These are phyloP conservation scores for Arion vulgaris DNA, from an alignment of 1,140 invertebrate genomes.

Conservation along the genomic window DNA sequence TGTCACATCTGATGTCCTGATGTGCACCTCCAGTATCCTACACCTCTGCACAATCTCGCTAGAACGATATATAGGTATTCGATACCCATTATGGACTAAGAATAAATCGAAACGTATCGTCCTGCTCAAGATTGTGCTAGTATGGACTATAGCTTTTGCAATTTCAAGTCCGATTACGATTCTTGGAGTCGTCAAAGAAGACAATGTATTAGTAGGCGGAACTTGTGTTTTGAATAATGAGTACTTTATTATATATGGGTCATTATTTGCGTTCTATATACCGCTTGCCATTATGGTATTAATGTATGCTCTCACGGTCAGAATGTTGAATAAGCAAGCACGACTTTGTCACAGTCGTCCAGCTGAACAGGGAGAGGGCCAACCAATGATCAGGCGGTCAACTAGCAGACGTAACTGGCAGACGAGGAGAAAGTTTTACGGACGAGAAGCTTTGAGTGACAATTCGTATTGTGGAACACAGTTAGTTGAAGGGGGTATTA, in stretches of 20 bases:
- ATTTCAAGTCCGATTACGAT: conserved; percentile 90
- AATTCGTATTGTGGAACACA: background rate
- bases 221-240: conserved; percentile 79
- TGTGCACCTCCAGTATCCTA: conserved; percentile 93
- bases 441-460: background rate
- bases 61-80: conserved; percentile 85
- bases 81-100: conserved; percentile 83
- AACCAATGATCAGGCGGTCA: conserved; percentile 62
- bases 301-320: conserved; percentile 91
- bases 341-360: conserved; percentile 50
- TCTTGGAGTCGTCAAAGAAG: conserved; percentile 81
- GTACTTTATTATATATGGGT: conserved; percentile 90
- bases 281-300: conserved; percentile 94
- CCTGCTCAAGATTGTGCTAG: conserved; percentile 89
- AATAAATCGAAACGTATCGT: conserved; percentile 86
- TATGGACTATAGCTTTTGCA: conserved; percentile 89
- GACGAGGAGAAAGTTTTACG: conserved; percentile 23
- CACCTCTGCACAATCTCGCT: conserved; percentile 73
- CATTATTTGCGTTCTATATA: conserved; percentile 95
- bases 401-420: conserved; percentile 49
- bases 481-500: background rate
- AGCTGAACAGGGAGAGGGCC: conserved; percentile 50
- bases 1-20: conserved; percentile 93
- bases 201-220: conserved; percentile 69
- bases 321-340: conserved; percentile 70